Evolutionary conservation across 2,888 invertebrate genomes (phyloP), one percentile per base, ranked within the genome.

Genomic region (Orchesella flavescens): DNA sequence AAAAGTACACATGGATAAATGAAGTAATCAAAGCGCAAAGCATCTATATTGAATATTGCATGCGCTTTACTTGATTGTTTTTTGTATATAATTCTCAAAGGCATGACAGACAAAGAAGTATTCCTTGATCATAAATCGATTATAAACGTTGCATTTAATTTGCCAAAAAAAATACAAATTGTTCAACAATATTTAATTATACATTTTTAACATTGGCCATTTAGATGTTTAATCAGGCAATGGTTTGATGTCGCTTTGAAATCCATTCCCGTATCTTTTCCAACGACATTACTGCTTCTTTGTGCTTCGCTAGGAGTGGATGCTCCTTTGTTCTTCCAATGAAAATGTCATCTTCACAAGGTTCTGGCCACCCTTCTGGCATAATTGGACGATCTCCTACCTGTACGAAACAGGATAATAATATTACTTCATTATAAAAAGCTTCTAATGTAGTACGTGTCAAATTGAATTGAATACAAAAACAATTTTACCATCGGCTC

Each of bases 211-310:
- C 17, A 17, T 21, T 21, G 4, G 17, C 10, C 13, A 53, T 46
- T 57, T 57, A n/a, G 12, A 21, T 59, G 1, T 21, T 21, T 4
- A 44, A 3, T 76, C 63, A 84, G 15, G 77, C 61, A 46, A 82
- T 74, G 1, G 84, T 82, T 13, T 82, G 19, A 9, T 49, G 84
- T 19, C 84, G 34, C 43, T 78, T 79, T 19, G 53, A 23, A 65
- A 85, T 82, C 85, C 85, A 85, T 10, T 77, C 75, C 17, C 66
- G 72, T 24, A 85, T 85, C 65, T 85, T 23, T 21, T 82, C 83
- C 10, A 85, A 15, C 1, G 63, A 49, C 3, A 13, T 24, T 2
- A 85, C 63, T 12, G 59, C 53, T 24, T 82, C 75, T 49, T 75
- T 77, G 69, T 85, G 85, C n/a, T 71, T 73, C 43, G 63, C 68